Conservation (phyloP, 2,888 invertebrate species). For the Sisyra terminalis region DNA sequence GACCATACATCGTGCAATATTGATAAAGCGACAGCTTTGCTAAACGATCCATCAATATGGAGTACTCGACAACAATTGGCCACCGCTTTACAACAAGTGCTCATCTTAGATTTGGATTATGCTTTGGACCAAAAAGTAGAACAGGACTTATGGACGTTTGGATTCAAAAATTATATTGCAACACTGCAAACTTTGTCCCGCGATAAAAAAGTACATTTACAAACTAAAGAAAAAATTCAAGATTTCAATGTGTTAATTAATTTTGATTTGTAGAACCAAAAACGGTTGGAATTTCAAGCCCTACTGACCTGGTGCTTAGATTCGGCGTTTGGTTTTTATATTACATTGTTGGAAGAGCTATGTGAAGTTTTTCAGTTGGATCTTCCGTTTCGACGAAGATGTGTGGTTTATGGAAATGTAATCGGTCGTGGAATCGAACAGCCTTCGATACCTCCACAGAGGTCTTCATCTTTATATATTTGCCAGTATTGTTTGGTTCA, state of each 20-base stretch:
- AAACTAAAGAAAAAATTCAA: neutral
- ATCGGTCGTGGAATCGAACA: slow-evolving; percentile 17
- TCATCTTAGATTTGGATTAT: slow-evolving; percentile 68
- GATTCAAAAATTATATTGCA: slow-evolving; percentile 76
- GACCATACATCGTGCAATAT: slow-evolving; percentile 32
- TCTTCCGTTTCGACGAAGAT: slow-evolving; percentile 49
- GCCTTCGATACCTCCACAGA: slow-evolving; percentile 30
- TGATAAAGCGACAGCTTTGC: slow-evolving; percentile 13
- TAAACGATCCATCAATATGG: slow-evolving; percentile 25
- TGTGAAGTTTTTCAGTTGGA: slow-evolving; percentile 68
- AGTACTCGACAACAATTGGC: slow-evolving; percentile 35
- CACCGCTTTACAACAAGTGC: slow-evolving; percentile 45
- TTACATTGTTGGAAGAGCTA: slow-evolving; percentile 64
- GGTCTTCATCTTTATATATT: slow-evolving; percentile 64
- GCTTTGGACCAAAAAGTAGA: slow-evolving; percentile 79
- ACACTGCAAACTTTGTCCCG: slow-evolving; percentile 58
- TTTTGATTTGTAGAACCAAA: slow-evolving; percentile 39
- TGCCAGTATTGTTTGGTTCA: slow-evolving; percentile 82
- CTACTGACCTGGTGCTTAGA: slow-evolving; percentile 67
- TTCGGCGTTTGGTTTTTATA: slow-evolving; percentile 72
- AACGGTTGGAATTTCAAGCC: slow-evolving; percentile 57
- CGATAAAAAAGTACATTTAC: slow-evolving; percentile 58
- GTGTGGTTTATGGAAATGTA: slow-evolving; percentile 22
- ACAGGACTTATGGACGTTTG: slow-evolving; percentile 77
- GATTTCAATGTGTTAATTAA: slow-evolving; percentile 4